These are phyloP conservation scores for Paelopatides confundens DNA, from an alignment of 53 echinoderm and acorn worm genomes.

Conservation along the genomic window DNA sequence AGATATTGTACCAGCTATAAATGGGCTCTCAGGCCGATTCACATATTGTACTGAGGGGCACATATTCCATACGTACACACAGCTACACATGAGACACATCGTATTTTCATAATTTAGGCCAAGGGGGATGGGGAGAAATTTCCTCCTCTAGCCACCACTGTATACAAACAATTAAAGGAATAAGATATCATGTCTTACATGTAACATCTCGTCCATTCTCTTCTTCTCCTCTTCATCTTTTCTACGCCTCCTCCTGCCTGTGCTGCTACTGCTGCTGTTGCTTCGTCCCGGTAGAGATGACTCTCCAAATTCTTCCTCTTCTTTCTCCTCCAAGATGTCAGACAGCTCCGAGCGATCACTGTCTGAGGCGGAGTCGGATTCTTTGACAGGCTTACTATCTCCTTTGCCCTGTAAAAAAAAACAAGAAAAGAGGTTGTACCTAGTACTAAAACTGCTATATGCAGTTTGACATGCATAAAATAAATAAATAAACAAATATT, in stretches of 20 bases:
- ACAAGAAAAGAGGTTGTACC: too few relatives aligned
- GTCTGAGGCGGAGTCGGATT: slow-evolving; percentile 67
- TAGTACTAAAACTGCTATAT: too few relatives aligned
- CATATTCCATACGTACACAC: neutral
- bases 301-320: slow-evolving; percentile 84
- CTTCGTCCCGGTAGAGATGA: slow-evolving; percentile 80
- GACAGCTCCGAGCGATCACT: slow-evolving; percentile 97
- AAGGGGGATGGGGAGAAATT: too few relatives aligned
- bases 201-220: slow-evolving; percentile 80
- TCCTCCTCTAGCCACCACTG: too few relatives aligned
- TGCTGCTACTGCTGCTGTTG: slow-evolving; percentile 57
- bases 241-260: slow-evolving; percentile 55
- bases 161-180: too few relatives aligned
- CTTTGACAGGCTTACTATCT: slow-evolving; percentile 10
- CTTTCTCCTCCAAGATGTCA: slow-evolving; percentile 90
- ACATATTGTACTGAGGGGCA: neutral
- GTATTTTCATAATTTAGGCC: too few relatives aligned
- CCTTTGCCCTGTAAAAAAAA: neutral
- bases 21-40: too few relatives aligned
- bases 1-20: too few relatives aligned
- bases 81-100: too few relatives aligned
- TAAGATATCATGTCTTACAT: slow-evolving; percentile 55
- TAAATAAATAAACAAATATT: neutral
- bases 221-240: slow-evolving; percentile 85
- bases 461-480: too few relatives aligned